Percentiles rank a stretch among this genome's conserved stretches.
Evolutionary conservation across 1,140 invertebrate genomes (phyloP).

Genomic region (Sitobion miscanthi): DNA sequence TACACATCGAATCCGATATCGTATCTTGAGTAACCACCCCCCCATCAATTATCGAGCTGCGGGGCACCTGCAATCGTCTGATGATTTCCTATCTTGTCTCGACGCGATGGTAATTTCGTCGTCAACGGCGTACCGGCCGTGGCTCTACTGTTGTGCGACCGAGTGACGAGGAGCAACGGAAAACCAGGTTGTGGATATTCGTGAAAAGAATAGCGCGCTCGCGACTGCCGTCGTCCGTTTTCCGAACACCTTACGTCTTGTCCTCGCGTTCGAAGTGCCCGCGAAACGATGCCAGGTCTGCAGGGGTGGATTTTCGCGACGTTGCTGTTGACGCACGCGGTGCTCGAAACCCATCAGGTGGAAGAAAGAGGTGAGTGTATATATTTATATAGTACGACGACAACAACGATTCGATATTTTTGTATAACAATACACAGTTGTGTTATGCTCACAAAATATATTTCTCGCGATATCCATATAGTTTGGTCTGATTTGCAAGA

Average conservation of each 20-base stretch:
- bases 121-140: not conserved
- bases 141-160: not conserved
- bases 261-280: not conserved
- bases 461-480: not conserved
- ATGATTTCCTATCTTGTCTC: not conserved
- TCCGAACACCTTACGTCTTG: not conserved
- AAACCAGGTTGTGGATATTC: not conserved
- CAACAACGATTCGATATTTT: not conserved
- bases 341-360: slow-evolving; percentile 37
- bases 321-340: slow-evolving; percentile 16
- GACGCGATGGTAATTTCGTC: not conserved
- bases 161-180: not conserved
- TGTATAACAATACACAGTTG: not conserved
- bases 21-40: not conserved
- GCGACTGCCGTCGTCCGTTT: not conserved
- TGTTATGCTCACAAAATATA: not conserved
- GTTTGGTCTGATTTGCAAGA: not conserved
- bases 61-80: not conserved
- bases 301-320: not conserved
- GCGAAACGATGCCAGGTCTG: not conserved
- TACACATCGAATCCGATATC: not conserved
- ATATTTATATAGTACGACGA: not conserved
- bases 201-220: not conserved
- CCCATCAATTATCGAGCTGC: not conserved
- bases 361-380: slow-evolving; percentile 47